phyloP scores from a whole-genome alignment of 2,888 invertebrate genomes.

The Parnassius glacialis region DNA sequence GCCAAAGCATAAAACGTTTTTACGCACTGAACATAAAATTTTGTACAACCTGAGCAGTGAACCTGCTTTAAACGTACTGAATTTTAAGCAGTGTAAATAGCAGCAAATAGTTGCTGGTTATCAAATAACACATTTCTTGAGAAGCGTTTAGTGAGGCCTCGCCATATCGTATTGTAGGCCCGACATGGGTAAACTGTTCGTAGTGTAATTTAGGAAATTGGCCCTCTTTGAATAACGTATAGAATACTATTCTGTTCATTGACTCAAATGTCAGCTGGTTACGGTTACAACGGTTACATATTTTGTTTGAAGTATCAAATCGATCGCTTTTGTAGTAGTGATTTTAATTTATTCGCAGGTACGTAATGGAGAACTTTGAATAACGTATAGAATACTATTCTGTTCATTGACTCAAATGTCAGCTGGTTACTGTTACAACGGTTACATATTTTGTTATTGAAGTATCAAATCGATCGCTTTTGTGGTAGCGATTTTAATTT shows the following conservation, averaged over 20 bases:
- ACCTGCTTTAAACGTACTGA: constrained; percentile 4
- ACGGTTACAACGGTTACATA: constrained; percentile 8
- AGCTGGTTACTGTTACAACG: too few species aligned
- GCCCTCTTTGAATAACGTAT: constrained; percentile 24
- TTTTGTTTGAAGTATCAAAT: constrained; percentile 20
- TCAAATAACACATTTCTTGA: constrained; percentile 27
- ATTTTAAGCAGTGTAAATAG: constrained; percentile 14
- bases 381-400: too few species aligned
- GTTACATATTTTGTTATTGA: too few species aligned
- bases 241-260: constrained; percentile 23
- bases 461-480: too few species aligned
- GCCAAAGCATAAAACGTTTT: too few species aligned
- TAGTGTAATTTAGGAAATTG: constrained; percentile 28
- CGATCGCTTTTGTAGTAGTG: background rate
- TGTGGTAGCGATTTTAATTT: too few species aligned
- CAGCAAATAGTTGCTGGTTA: constrained; percentile 25
- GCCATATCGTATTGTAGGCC: constrained; percentile 26
- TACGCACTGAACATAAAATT: too few species aligned
- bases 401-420: too few species aligned
- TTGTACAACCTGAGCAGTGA: background rate
- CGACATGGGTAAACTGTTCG: constrained; percentile 27
- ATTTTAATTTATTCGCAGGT: too few species aligned
- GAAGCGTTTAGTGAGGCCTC: constrained; percentile 24
- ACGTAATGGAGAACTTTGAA: too few species aligned
- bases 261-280: constrained; percentile 12